Evolutionary conservation across 2,888 invertebrate genomes (phyloP).

Genomic region (Iphiclides podalirius): DNA sequence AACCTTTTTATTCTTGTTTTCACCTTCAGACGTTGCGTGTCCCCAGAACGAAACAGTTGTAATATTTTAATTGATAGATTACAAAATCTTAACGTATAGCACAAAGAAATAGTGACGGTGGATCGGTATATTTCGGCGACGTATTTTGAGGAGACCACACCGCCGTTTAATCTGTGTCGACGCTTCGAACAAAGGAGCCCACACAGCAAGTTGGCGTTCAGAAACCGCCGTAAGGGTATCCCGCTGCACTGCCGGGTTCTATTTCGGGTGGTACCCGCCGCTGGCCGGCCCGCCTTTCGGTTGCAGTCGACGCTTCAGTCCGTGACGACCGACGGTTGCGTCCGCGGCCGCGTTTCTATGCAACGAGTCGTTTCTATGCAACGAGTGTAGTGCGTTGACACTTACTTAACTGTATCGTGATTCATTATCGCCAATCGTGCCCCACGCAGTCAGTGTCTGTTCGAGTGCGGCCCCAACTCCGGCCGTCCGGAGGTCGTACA

Average conservation of each 20-base stretch:
- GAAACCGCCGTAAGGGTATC: constrained; percentile 68
- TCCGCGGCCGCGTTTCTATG: constrained; percentile 27
- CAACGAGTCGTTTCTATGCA: constrained; percentile 47
- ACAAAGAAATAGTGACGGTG: neutral
- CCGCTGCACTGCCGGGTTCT: constrained; percentile 74
- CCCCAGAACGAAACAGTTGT: constrained; percentile 12
- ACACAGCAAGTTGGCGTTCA: constrained; percentile 40
- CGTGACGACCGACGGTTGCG: constrained; percentile 53
- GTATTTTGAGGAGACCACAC: neutral
- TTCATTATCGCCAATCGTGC: constrained; percentile 61
- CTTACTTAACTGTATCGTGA: constrained; percentile 74
- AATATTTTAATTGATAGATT: neutral
- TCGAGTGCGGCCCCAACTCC: constrained; percentile 61
- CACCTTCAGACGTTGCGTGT: constrained; percentile 57
- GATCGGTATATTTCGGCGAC: neutral
- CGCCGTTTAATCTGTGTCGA: constrained; percentile 15
- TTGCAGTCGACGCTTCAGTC: constrained; percentile 63
- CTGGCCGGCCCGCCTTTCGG: constrained; percentile 68
- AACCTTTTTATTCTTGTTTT: constrained; percentile 56
- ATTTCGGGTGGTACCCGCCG: constrained; percentile 60
- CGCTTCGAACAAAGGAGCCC: constrained; percentile 49
- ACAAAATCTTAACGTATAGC: neutral
- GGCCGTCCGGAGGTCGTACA: constrained; percentile 55
- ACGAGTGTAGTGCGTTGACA: constrained; percentile 76
- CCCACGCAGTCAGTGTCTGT: constrained; percentile 55